Evolutionary conservation across 2,888 invertebrate species (phyloP), one percentile per base, ranked within the genome.

Genomic region (Lycophotia porphyrea): DNA sequence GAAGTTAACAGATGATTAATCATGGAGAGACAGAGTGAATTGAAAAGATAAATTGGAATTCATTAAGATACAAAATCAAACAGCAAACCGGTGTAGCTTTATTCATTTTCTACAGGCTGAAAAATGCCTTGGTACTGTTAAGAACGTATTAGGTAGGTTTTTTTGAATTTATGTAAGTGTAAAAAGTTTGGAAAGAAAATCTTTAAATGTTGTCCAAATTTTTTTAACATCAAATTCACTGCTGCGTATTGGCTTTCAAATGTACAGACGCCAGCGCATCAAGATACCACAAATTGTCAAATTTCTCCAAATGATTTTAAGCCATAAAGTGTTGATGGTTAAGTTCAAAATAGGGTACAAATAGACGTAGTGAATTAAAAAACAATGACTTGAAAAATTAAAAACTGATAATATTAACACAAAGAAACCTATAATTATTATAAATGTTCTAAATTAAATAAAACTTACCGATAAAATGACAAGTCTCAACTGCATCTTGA

Each of bases 391-490:
- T 31, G 8, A 31, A 58, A 27, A 21, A 11, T 27, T 1, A 5
- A 2, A 36, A 39, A 24, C 55, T 24, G 24, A 18, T 24, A 13
- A 31, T n/a, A 13, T 8, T 8, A 34, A 5, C 31, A 31, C 13
- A 27, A 36, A 36, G 8, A 27, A 65, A 58, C 1, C 1, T 34
- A 24, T 8, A 58, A n/a, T 42, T 27, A 64, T 21, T 42, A 5
- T 34, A 42, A 21, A 13, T 11, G 0, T 27, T 31, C 5, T 1
- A 34, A 58, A 68, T 1, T 1, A 74, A 24, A 34, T 9, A 36
- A 15, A 68, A 89, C 93, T 93, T 85, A 94, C 94, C 91, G 88
- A 89, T 67, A 93, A 71, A 55, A 93, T 85, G 31, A 92, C 31
- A 31, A 91, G 31, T 71, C 84, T 89, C 0, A 91, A 58, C 77